Conservation (phyloP, 2,797 vertebrate species). For the Hoplostethus atlanticus region DNA sequence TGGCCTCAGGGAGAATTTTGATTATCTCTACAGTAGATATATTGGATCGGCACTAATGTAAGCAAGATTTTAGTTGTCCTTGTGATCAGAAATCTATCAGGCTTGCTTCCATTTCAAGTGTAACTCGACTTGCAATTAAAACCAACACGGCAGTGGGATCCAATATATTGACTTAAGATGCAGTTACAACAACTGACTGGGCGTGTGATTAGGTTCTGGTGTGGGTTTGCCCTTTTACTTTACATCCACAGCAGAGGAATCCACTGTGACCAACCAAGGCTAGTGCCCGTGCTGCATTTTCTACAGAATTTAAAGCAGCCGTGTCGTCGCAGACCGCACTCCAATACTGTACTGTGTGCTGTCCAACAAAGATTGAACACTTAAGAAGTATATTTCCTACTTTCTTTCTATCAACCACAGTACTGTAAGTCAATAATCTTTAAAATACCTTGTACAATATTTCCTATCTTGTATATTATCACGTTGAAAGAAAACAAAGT, state of each 20-base stretch:
- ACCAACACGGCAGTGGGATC: constrained; percentile 24
- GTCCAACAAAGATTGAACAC: not conserved
- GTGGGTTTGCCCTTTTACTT: constrained; percentile 14
- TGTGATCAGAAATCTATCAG: constrained; percentile 30
- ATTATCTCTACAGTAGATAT: constrained; percentile 9
- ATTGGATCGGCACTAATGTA: constrained; percentile 13
- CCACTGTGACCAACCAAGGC: not conserved
- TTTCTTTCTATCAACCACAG: constrained; percentile 23
- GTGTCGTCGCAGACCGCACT: not conserved
- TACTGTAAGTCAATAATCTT: constrained; percentile 9
- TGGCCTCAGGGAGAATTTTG: not conserved
- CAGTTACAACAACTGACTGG: constrained; percentile 8
- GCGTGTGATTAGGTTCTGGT: constrained; percentile 19
- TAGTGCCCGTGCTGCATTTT: not conserved
- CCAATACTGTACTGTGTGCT: not conserved
- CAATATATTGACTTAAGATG: constrained; percentile 22
- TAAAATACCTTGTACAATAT: constrained; percentile 25
- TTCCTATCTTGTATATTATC: constrained; percentile 15
- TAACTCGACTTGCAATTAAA: constrained; percentile 23
- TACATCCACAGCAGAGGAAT: constrained; percentile 23
- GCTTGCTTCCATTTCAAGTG: constrained; percentile 5
- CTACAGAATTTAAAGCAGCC: constrained; percentile 31
- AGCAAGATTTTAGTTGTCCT: constrained; percentile 5
- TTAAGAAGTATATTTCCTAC: not conserved
- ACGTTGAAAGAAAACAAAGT: not conserved